Evolutionary conservation across 2,888 invertebrate species (phyloP).

Genomic region (Acanthosepion esculentum): DNA sequence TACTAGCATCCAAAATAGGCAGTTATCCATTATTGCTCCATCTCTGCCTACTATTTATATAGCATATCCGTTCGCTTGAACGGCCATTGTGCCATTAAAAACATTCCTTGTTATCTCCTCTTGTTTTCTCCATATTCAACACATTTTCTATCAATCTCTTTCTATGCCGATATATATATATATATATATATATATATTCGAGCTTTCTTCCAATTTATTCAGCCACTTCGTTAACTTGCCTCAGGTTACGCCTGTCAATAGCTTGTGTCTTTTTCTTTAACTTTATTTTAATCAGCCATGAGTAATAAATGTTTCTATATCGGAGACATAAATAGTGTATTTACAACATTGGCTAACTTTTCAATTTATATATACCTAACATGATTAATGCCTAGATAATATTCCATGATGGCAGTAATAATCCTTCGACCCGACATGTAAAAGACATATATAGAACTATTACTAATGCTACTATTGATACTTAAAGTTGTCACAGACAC

Average conservation of each 20-base stretch:
- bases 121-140: neutral
- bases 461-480: neutral
- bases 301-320: neutral
- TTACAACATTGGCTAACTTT: neutral
- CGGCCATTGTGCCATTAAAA: neutral
- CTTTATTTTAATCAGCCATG: neutral
- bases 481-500: too few relatives aligned
- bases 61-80: neutral
- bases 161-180: neutral
- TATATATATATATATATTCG: neutral
- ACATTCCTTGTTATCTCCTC: neutral
- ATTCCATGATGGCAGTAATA: neutral
- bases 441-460: neutral
- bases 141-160: neutral
- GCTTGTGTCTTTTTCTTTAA: neutral
- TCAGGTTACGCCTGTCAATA: neutral
- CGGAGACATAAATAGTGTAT: neutral
- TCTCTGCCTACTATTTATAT: neutral
- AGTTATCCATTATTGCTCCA: neutral
- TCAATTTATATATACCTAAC: conserved; percentile 18
- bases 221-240: neutral
- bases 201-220: neutral
- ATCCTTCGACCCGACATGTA: neutral
- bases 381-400: neutral
- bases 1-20: neutral